Evolutionary conservation across 2,113 vertebrate genomes (phyloP).

Genomic region (Phyllostomus hastatus): DNA sequence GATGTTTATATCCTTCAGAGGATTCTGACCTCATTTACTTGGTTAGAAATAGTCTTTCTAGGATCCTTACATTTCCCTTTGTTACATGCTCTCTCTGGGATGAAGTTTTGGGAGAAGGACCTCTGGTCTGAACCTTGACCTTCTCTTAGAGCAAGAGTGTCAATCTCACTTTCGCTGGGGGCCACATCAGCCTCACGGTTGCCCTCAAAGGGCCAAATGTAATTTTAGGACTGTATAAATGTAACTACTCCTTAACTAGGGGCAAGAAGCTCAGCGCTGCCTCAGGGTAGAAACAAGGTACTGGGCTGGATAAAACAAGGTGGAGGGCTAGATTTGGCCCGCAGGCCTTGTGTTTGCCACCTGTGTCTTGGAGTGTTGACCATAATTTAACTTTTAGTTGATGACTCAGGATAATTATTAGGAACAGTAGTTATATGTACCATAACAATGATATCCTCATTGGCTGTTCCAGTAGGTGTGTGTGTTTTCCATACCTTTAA

Average conservation of each 20-base stretch:
- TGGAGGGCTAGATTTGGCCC: no score
- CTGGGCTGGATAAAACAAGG: no score
- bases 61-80: background rate
- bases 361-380: background rate
- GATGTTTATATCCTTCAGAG: background rate
- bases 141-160: background rate
- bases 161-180: no score
- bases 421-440: background rate
- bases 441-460: background rate
- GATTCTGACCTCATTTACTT: background rate
- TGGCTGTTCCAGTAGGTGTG: background rate
- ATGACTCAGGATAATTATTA: background rate
- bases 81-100: background rate
- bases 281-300: no score
- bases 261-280: no score
- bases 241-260: no score
- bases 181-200: no score
- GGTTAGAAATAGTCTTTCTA: background rate
- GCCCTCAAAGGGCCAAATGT: no score
- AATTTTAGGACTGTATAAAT: no score
- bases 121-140: background rate
- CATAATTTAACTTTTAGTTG: background rate
- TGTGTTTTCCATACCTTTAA: background rate
- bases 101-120: background rate
- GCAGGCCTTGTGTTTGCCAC: no score